phyloP scores from a whole-genome alignment of 2,888 invertebrate species.

The Sisyra terminalis region DNA sequence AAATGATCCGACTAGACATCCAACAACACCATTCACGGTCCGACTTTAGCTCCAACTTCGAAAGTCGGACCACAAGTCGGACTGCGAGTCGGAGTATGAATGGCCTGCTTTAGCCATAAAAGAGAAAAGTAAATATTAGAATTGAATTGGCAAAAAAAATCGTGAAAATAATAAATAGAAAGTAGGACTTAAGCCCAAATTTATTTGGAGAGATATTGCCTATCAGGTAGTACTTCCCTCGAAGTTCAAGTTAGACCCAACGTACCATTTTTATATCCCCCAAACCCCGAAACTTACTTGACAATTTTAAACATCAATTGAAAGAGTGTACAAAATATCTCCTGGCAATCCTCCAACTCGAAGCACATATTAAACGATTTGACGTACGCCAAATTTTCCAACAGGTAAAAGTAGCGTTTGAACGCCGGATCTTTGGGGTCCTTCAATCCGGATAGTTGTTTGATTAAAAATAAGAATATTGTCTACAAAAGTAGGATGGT shows the following conservation, averaged over 20 bases:
- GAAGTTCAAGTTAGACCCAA: background rate
- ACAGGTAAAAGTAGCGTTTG: conserved; percentile 90
- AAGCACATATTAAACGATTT: conserved; percentile 99
- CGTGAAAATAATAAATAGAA: too few relatives aligned
- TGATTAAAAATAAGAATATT: conserved; percentile 87
- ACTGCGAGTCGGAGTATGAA: too few relatives aligned
- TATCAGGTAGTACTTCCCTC: too few relatives aligned
- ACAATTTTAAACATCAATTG: conserved; percentile 90
- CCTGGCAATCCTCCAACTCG: conserved; percentile 92
- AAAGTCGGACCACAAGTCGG: too few relatives aligned
- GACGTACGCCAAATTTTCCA: conserved; percentile 93
- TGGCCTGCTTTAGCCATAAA: too few relatives aligned
- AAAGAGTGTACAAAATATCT: conserved; percentile 88
- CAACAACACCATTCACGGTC: too few relatives aligned
- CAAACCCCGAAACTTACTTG: conserved; percentile 48
- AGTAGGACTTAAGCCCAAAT: too few relatives aligned
- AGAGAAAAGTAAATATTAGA: too few relatives aligned
- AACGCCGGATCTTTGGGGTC: conserved; percentile 96
- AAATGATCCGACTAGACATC: too few relatives aligned
- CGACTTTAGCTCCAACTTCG: too few relatives aligned
- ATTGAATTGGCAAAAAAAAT: too few relatives aligned
- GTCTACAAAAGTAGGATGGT: conserved; percentile 37
- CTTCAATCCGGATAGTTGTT: conserved; percentile 80
- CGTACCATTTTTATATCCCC: background rate
- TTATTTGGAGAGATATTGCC: too few relatives aligned